These are phyloP conservation scores for Lagopus leucura DNA, from an alignment of 2,113 vertebrate species.

Conservation along the genomic window DNA sequence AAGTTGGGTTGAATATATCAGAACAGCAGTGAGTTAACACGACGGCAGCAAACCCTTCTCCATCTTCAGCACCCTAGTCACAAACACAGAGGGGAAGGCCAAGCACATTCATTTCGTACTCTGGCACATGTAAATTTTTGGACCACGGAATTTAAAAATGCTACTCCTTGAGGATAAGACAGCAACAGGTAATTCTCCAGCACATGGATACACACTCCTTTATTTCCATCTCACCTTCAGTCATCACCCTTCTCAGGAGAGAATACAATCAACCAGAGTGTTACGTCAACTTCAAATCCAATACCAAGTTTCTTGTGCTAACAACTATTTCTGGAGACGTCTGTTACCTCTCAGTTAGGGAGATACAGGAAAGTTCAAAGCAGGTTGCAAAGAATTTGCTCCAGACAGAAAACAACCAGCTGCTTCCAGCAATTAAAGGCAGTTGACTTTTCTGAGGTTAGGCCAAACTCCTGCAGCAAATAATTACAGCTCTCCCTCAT, in stretches of 20 bases:
- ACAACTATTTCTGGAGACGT: background rate
- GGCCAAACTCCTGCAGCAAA: conserved; percentile 9
- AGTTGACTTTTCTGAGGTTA: background rate
- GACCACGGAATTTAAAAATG: background rate
- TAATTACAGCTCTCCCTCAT: conserved; percentile 29
- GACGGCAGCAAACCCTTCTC: conserved; percentile 32
- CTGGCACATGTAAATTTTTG: background rate
- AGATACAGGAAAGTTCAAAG: background rate
- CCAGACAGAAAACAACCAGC: background rate
- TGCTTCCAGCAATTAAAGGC: background rate
- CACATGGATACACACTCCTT: background rate
- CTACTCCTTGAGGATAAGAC: background rate
- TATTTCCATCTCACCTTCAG: background rate
- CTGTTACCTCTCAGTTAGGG: background rate
- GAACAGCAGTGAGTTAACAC: conserved; percentile 46
- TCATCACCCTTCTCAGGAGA: background rate
- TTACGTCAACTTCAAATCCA: background rate
- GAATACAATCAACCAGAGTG: background rate
- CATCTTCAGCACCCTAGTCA: conserved; percentile 12
- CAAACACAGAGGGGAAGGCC: background rate
- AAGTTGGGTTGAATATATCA: conserved; percentile 52
- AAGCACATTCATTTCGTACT: background rate
- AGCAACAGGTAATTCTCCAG: background rate
- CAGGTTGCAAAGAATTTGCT: background rate
- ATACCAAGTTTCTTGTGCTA: background rate